phyloP scores from a whole-genome alignment of 1,140 invertebrate genomes.

The Ooceraea biroi region DNA sequence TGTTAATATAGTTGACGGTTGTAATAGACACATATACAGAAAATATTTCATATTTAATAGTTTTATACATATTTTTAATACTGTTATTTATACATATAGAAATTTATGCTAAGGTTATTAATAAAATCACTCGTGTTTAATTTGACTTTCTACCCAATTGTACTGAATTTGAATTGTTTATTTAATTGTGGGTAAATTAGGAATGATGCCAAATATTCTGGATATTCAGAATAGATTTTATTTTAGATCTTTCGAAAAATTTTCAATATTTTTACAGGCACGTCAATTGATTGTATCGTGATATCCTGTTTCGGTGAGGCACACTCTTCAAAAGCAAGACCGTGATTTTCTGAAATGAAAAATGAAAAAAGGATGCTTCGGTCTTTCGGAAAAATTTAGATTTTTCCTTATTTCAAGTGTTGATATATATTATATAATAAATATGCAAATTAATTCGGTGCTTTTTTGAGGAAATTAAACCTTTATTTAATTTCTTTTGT shows the following conservation, averaged over 20 bases:
- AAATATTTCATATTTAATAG: conserved; percentile 72
- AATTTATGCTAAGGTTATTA: conserved; percentile 66
- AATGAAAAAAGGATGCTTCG: conserved; percentile 61
- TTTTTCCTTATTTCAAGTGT: no score
- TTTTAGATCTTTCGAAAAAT: conserved; percentile 70
- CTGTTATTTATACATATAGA: conserved; percentile 74
- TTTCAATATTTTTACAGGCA: conserved; percentile 79
- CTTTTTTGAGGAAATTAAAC: no score
- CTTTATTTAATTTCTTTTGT: no score
- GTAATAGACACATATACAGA: conserved; percentile 15
- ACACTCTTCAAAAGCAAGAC: conserved; percentile 78
- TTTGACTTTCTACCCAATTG: not conserved
- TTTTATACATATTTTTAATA: conserved; percentile 77
- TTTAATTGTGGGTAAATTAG: not conserved
- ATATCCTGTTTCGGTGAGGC: conserved; percentile 60
- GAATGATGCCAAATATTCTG: no score
- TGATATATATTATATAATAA: no score
- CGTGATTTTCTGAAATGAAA: conserved; percentile 74
- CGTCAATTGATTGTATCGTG: conserved; percentile 72
- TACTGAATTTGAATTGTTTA: not conserved
- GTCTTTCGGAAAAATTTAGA: no score
- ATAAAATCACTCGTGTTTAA: conserved; percentile 27
- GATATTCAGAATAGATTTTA: not conserved
- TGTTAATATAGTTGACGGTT: conserved; percentile 59
- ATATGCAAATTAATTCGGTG: no score